Base-by-base conservation (phyloP, 2,797 vertebrate species). In the Mastacembelus armatus region DNA sequence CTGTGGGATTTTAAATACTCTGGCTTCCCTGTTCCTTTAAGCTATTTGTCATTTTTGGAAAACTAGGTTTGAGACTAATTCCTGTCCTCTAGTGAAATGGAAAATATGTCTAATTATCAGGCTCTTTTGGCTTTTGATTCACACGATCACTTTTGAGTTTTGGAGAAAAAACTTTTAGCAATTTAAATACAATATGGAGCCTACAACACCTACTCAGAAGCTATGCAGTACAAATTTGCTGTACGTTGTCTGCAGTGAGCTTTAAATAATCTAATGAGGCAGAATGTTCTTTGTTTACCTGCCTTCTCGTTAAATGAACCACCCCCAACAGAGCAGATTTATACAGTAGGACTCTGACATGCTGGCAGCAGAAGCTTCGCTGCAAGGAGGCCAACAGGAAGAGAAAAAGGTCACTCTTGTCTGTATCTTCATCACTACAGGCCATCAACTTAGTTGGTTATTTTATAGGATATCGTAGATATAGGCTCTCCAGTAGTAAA, bases 1-100 rank as follows among this genome's bases (percentile, higher is more conserved):
- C 83, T 85, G 49, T 78, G 73, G 88, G 73, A 86, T 54, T 54
- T 59, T 49, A 62, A 76, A 67, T 64, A 30, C 36, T 59, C 44
- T 4, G 16, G 15, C 63, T 50, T 86, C 76, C 81, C 87, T 71
- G 59, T 78, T 78, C 11, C 57, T 72, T 55, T 71, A 35, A 52
- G 27, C 74, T 65, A 70, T 78, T 57, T 58, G 9, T 86, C 44
- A 60, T 44, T 43, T 58, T 49, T 26, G 4, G 19, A 33, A 26
- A 6, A 24, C 11, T 16, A 4, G 1, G 12, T 21, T 43, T 18
- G 45, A 48, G 52, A n/a, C 19, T 55, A 35, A 43, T 62, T 52
- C 39, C 50, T 65, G 7, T 43, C 6, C 0, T 48, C 16, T 26
- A 9, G 33, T 50, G 45, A 50, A 48, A 68, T 29, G 11, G n/a